These are phyloP conservation scores for Champsocephalus esox DNA, from an alignment of 2,797 vertebrate species.

Conservation along the genomic window DNA sequence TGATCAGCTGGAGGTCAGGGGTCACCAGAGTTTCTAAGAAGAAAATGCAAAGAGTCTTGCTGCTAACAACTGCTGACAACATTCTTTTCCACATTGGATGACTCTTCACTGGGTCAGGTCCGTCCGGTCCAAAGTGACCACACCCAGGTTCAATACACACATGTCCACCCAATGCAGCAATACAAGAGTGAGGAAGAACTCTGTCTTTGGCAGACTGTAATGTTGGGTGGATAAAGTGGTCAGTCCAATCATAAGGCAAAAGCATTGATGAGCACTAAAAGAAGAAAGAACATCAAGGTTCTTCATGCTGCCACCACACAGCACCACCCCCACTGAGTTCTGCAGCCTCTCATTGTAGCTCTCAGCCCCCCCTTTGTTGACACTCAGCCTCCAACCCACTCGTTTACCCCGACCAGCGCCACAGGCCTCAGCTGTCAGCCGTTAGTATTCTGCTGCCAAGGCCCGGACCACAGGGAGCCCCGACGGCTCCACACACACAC, in stretches of 20 bases:
- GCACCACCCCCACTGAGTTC: conserved; percentile 18
- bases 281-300: background rate
- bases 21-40: background rate
- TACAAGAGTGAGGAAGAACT: background rate
- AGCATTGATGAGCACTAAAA: background rate
- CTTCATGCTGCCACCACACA: conserved; percentile 1
- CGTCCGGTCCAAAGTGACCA: background rate
- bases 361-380: conserved; percentile 53
- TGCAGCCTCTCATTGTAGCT: conserved; percentile 30
- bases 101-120: background rate
- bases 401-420: conserved; percentile 38
- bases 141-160: background rate
- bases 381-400: conserved; percentile 33
- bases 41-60: background rate
- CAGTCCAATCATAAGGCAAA: background rate
- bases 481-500: conserved; percentile 31
- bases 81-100: background rate
- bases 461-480: conserved; percentile 53
- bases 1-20: background rate
- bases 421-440: conserved; percentile 70
- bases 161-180: no score
- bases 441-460: conserved; percentile 69
- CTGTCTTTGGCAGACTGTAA: background rate
- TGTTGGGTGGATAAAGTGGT: background rate
- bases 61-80: background rate